These are phyloP conservation scores for Frankliniella fusca DNA, from an alignment of 2,888 invertebrate genomes.

Conservation along the genomic window DNA sequence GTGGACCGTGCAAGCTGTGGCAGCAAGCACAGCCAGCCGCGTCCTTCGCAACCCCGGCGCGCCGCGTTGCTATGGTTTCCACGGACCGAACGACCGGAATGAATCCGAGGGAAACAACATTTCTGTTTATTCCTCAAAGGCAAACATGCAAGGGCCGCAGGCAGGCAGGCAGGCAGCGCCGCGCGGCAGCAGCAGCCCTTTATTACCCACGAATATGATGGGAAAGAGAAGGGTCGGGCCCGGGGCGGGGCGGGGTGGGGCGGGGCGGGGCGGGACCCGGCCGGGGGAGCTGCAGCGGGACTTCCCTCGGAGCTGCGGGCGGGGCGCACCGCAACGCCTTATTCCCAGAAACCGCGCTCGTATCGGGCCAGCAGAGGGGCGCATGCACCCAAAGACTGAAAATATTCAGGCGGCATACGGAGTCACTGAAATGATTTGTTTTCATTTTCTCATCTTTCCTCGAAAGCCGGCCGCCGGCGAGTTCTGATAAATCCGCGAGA, in stretches of 20 bases:
- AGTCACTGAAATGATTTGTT: background rate
- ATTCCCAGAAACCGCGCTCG: background rate
- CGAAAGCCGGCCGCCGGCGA: no score
- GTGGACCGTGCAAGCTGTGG: background rate
- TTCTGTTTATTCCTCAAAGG: background rate
- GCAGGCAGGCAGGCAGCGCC: no score
- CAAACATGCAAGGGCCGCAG: constrained; percentile 3
- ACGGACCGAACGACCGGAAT: background rate
- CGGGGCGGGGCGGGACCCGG: background rate
- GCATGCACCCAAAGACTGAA: no score
- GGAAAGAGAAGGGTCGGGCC: background rate
- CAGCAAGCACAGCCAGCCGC: background rate
- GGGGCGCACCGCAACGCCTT: background rate
- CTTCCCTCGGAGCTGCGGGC: background rate
- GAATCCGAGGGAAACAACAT: constrained; percentile 1
- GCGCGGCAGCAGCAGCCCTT: background rate
- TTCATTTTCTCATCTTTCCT: background rate
- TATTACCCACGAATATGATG: background rate
- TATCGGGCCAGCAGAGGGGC: no score
- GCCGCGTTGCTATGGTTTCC: background rate
- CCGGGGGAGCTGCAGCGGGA: no score
- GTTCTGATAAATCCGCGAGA: no score
- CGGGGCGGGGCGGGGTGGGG: background rate
- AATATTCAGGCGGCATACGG: background rate
- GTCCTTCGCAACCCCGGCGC: background rate